Base-by-base conservation (phyloP, 2,113 vertebrate genomes). In the Tapirus terrestris region DNA sequence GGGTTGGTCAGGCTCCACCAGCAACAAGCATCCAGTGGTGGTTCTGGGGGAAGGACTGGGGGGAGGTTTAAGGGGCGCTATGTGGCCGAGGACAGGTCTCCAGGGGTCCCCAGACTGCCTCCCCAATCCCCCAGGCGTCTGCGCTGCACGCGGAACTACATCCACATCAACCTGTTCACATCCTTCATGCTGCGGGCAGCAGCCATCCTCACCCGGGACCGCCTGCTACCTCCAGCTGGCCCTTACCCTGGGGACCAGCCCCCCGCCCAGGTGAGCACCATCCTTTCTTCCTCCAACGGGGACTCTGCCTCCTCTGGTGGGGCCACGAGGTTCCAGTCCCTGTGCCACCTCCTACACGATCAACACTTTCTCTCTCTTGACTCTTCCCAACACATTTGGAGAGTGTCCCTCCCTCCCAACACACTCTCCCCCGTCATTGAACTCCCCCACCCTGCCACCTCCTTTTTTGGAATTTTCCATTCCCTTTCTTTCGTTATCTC, bases 111-210 rank as follows among this genome's bases (percentile, higher is more conserved):
- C 58, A 56, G 33, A 31, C 63, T 33, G 25, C n/a, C 27, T 63
- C 31, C 87, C 29, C 5, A 21, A 53, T 2, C 70, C 63, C 53
- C 27, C 95, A 99, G 99, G 98, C 97, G 98, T 23, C 96, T 99
- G 31, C 98, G 29, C 29, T 99, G 99, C 96, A 98, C 98, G 18
- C 97, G 98, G 0, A 99, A 99, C 89, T 98, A 98, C 83, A 98
- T 99, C 94, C 99, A 99, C 45, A 98, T 98, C 92, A 99, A 99
- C 89, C 97, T 99, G 36, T 99, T 99, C 84, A n/a, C 82, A 0
- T 99, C 99, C 20, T 98, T 98, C 75, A 85, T 98, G 82, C 97
- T 99, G 43, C 98, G 98, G 12, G 99, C 98, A 0, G 94, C 88
- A 0, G 97, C 98, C 63, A 98, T 99, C 94, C 98, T 99, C 36